Percentiles rank a stretch among this genome's conserved stretches.
Evolutionary conservation across 2,797 vertebrate genomes (phyloP).

Genomic region (Melanotaenia pygmaea): DNA sequence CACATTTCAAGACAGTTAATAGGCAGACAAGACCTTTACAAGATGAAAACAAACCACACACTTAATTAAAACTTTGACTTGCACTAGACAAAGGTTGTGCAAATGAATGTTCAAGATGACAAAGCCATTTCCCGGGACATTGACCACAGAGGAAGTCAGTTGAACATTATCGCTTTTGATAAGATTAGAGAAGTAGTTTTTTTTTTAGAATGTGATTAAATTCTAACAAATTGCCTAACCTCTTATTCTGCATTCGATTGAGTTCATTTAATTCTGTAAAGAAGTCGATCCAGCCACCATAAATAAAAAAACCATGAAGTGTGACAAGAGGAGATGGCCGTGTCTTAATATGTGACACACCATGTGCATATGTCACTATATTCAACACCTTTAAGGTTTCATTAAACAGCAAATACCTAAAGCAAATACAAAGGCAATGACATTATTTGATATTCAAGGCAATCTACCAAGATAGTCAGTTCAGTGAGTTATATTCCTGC

Average conservation of each 20-base stretch:
- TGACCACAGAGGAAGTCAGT: constrained; percentile 50
- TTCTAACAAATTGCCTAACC: constrained; percentile 62
- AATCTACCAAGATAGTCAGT: constrained; percentile 8
- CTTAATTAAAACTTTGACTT: constrained; percentile 61
- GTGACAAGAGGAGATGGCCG: constrained; percentile 9
- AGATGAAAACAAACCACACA: constrained; percentile 37
- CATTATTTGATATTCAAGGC: constrained; percentile 9
- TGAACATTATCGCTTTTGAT: constrained; percentile 65
- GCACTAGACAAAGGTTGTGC: constrained; percentile 36
- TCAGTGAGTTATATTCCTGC: too few relatives aligned
- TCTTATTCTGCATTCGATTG: constrained; percentile 49
- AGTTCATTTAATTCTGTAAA: constrained; percentile 54
- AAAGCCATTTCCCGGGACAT: constrained; percentile 55
- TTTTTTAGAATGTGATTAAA: constrained; percentile 64
- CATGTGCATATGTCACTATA: not conserved
- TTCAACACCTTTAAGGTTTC: constrained; percentile 18
- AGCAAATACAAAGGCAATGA: constrained; percentile 17
- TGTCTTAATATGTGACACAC: constrained; percentile 19
- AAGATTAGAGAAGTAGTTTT: constrained; percentile 59
- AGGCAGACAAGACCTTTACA: constrained; percentile 21
- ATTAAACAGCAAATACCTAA: constrained; percentile 3
- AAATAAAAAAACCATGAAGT: constrained; percentile 42
- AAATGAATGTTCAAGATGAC: constrained; percentile 60
- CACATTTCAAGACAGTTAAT: constrained; percentile 17
- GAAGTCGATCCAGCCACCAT: constrained; percentile 23